Evolutionary conservation across 2,797 vertebrate genomes (phyloP), one percentile per base, ranked within the genome.

Genomic region (Sylvia borin): DNA sequence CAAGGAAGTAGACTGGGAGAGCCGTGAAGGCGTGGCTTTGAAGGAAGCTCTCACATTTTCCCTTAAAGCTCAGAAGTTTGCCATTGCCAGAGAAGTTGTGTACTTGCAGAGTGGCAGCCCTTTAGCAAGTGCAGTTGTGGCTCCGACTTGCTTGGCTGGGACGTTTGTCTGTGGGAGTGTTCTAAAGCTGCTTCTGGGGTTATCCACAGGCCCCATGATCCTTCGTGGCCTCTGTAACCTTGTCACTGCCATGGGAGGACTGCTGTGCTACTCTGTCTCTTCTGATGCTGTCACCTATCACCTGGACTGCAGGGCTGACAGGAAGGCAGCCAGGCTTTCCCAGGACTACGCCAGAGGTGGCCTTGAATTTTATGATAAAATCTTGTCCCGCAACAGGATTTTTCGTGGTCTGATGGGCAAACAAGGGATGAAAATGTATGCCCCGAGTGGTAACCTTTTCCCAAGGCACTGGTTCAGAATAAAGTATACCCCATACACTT

Each of bases 341-440:
- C 55, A 48, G 8, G 95, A 97, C 60, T 99, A 99, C 0, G 98
- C 99, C 81, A 97, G 78, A 43, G 99, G 99, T 22, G 99, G 99
- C 6, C 97, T 99, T 27, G 99, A 99, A 96, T 99, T 99, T 97
- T 99, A 99, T 15, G 98, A 99, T 67, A 99, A 99, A 97, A 98
- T 99, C 88, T 94, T 99, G 85, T 97, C 94, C 10, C 97, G 98
- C 77, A 99, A 99, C 94, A 97, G 96, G 93, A 98, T 97, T 36
- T 96, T 99, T 74, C 98, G 99, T 42, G 85, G 93, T 5, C 97
- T 99, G 67, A 98, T 99, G 98, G 99, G 99, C 29, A 95, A 96
- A 47, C 95, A 97, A 45, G 99, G 99, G 47, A 83, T 96, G 43
- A 96, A 98, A 96, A 97, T 99, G 82, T 99, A 99, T 17, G 97